Evolutionary conservation across 2,113 vertebrate species (phyloP).

Genomic region (Laticauda colubrina): DNA sequence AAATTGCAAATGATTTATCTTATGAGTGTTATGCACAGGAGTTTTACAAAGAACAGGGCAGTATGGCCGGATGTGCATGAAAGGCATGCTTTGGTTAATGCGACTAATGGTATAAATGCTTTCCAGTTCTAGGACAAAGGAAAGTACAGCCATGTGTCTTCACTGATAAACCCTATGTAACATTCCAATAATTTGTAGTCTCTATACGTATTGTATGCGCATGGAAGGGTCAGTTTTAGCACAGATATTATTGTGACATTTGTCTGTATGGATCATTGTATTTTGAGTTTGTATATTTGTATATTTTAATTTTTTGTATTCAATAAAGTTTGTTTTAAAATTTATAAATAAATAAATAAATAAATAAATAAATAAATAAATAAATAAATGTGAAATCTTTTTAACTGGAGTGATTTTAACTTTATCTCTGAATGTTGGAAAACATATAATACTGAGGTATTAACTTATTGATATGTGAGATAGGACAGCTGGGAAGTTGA

Average conservation of each 20-base stretch:
- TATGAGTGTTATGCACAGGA: neutral
- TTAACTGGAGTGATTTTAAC: neutral
- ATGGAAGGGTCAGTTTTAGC: neutral
- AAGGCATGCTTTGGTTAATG: neutral
- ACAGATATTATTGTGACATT: too few relatives aligned
- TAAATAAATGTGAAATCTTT: neutral
- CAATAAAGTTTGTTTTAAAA: too few relatives aligned
- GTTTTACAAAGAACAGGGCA: neutral
- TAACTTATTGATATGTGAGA: neutral
- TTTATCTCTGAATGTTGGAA: constrained; percentile 6
- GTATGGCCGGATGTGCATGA: neutral
- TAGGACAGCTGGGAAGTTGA: neutral
- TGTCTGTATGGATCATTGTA: too few relatives aligned
- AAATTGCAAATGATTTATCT: neutral
- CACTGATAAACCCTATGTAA: neutral
- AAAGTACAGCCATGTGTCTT: neutral
- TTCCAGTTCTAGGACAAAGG: neutral
- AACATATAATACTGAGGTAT: neutral
- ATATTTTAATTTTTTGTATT: too few relatives aligned
- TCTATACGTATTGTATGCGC: neutral
- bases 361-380: too few relatives aligned
- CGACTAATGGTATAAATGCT: neutral
- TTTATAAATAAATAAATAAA: too few relatives aligned
- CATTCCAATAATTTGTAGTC: neutral
- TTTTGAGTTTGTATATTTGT: too few relatives aligned